These are phyloP conservation scores for Callinectes sapidus DNA, from an alignment of 2,888 invertebrate species.

Conservation along the genomic window DNA sequence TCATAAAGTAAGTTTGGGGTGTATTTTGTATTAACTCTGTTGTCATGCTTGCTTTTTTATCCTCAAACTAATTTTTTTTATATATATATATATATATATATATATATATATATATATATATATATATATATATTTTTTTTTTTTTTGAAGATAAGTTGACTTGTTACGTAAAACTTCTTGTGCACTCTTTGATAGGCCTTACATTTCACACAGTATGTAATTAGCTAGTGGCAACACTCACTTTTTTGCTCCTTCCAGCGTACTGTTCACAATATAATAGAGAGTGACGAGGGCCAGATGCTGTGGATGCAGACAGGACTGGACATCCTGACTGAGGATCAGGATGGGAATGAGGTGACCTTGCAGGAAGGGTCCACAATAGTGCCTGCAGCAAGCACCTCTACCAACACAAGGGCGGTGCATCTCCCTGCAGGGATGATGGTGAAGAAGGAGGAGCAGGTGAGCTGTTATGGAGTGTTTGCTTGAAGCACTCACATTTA, in stretches of 20 bases:
- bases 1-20: constrained; percentile 47
- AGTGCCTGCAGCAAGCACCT: constrained; percentile 47
- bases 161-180: no score
- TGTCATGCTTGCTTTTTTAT: neutral
- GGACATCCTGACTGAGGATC: constrained; percentile 49
- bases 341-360: constrained; percentile 44
- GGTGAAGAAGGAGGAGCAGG: constrained; percentile 52
- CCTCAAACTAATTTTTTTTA: neutral
- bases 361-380: constrained; percentile 38
- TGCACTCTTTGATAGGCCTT: no score
- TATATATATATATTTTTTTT: no score
- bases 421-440: constrained; percentile 48
- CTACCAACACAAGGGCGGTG: constrained; percentile 44
- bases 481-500: neutral
- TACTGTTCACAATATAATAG: constrained; percentile 55
- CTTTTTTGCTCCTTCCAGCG: constrained; percentile 38
- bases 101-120: neutral
- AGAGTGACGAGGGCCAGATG: constrained; percentile 44
- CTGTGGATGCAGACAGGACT: constrained; percentile 55
- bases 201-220: neutral
- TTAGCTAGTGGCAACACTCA: neutral
- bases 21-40: neutral
- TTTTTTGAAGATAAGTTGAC: neutral
- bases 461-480: neutral
- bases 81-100: neutral